phyloP scores from a whole-genome alignment of 2,888 invertebrate genomes.

The Conus canariensis region DNA sequence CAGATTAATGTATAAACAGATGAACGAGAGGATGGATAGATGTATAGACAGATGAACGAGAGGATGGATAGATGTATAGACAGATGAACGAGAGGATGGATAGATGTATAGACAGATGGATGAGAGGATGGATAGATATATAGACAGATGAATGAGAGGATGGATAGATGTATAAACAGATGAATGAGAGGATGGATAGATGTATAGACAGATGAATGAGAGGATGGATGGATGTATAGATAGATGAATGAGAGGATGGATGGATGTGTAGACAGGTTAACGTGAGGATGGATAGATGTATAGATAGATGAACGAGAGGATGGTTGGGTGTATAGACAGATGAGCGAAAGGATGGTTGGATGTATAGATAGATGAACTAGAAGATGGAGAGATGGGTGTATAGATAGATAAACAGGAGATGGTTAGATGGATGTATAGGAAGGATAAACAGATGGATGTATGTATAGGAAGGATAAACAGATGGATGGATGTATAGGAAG shows the following conservation, averaged over 20 bases:
- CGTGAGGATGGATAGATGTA: too few relatives aligned
- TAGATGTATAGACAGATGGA: not conserved
- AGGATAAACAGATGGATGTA: too few relatives aligned
- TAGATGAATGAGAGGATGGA: not conserved
- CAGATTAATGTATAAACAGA: not conserved
- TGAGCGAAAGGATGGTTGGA: too few relatives aligned
- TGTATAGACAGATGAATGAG: not conserved
- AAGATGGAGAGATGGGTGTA: not conserved
- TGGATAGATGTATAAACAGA: not conserved
- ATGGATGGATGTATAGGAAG: too few relatives aligned
- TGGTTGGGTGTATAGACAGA: too few relatives aligned
- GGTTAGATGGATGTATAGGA: too few relatives aligned
- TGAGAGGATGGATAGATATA: not conserved
- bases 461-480: too few relatives aligned
- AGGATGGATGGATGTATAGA: not conserved
- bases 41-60: not conserved
- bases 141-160: not conserved
- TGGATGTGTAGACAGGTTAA: not conserved
- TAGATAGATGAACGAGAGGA: not conserved
- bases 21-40: not conserved
- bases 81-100: not conserved
- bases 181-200: not conserved
- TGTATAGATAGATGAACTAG: not conserved
- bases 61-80: not conserved
- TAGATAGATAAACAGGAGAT: not conserved